These are phyloP conservation scores for Opisthograptis luteolata DNA, from an alignment of 2,888 invertebrate genomes.

Conservation along the genomic window DNA sequence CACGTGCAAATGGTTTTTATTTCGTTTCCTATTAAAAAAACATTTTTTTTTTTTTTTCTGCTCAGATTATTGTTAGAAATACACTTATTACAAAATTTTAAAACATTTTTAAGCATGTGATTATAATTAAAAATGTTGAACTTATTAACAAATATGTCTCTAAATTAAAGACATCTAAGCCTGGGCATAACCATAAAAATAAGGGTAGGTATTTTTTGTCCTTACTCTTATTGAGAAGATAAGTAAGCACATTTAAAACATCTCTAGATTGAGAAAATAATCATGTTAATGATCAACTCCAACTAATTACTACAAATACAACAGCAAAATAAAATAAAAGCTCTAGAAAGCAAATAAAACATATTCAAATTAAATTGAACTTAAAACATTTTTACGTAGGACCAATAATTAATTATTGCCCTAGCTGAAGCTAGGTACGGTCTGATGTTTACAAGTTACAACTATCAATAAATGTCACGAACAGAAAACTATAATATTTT, in stretches of 20 bases:
- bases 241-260: too few relatives aligned
- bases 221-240: too few relatives aligned
- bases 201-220: too few relatives aligned
- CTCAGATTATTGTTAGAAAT: neutral
- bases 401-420: neutral
- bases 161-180: too few relatives aligned
- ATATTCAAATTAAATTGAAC: neutral
- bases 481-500: conserved; percentile 33
- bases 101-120: too few relatives aligned
- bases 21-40: neutral
- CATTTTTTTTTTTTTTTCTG: neutral
- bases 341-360: conserved; percentile 14
- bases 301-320: conserved; percentile 5
- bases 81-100: too few relatives aligned
- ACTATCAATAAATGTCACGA: conserved; percentile 6
- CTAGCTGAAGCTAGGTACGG: conserved; percentile 1
- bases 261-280: too few relatives aligned
- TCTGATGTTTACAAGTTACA: conserved; percentile 15
- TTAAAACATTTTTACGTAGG: conserved; percentile 7
- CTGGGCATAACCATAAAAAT: too few relatives aligned
- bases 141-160: too few relatives aligned
- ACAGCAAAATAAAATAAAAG: conserved; percentile 21
- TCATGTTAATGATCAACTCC: too few relatives aligned
- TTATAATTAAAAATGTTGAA: too few relatives aligned
- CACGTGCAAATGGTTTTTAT: neutral